phyloP scores from a whole-genome alignment of 2,797 vertebrate species.

The Lagorchestes hirsutus region DNA sequence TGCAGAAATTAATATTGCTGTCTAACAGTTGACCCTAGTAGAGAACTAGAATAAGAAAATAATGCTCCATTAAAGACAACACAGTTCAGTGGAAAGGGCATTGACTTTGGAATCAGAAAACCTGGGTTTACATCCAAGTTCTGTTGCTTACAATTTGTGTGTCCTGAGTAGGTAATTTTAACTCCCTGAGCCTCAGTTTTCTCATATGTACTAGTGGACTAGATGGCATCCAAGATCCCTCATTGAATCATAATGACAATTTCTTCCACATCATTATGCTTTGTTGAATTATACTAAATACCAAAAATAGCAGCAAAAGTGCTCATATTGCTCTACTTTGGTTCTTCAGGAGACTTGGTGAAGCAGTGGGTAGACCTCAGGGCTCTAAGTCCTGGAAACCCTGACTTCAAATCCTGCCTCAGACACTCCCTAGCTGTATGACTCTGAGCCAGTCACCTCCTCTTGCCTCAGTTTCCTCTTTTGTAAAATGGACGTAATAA shows the following conservation, averaged over 20 bases:
- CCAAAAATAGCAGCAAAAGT: neutral
- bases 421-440: neutral
- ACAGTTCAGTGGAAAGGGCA: slow-evolving; percentile 24
- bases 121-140: neutral
- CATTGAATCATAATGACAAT: neutral
- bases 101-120: neutral
- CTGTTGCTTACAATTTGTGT: neutral
- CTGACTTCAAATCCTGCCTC: neutral
- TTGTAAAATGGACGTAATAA: neutral
- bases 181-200: too few relatives aligned
- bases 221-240: neutral
- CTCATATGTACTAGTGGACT: neutral
- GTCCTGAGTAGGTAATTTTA: too few relatives aligned
- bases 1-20: neutral
- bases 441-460: neutral
- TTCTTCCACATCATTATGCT: neutral
- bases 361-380: neutral
- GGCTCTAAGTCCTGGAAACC: neutral
- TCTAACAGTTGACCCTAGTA: slow-evolving; percentile 20
- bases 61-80: slow-evolving; percentile 8
- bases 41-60: neutral
- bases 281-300: neutral
- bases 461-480: neutral
- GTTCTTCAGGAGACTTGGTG: neutral
- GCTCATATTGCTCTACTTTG: neutral